These are phyloP conservation scores for Hydrotaea cyrtoneurina DNA, from an alignment of 2,888 invertebrate genomes.

Conservation along the genomic window DNA sequence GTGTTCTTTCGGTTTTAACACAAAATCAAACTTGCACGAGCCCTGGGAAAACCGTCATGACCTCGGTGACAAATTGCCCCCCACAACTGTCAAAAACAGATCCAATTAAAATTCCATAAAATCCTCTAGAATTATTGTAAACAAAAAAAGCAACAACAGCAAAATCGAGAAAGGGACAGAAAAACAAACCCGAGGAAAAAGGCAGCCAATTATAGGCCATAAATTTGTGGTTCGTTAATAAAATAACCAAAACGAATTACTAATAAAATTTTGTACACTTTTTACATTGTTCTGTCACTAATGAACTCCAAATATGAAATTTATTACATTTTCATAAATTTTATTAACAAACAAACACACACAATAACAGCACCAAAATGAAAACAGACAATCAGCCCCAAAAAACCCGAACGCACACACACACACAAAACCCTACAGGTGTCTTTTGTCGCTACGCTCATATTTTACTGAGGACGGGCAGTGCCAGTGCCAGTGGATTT, in stretches of 20 bases:
- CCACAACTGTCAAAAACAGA: not conserved
- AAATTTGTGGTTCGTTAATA: constrained; percentile 54
- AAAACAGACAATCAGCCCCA: too few species aligned
- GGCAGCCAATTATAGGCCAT: constrained; percentile 45
- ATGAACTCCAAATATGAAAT: constrained; percentile 66
- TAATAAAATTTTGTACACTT: constrained; percentile 21
- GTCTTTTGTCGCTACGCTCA: constrained; percentile 49
- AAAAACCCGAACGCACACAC: not conserved
- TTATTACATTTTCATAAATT: constrained; percentile 59
- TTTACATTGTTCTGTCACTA: constrained; percentile 44
- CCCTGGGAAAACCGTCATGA: not conserved
- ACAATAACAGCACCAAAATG: not conserved
- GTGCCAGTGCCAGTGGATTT: not conserved
- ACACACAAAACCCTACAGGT: constrained; percentile 61
- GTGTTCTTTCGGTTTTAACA: not conserved
- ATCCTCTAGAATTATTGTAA: not conserved
- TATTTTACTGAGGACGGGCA: not conserved
- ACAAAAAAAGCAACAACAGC: not conserved
- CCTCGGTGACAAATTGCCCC: constrained; percentile 7
- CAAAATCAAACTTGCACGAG: not conserved
- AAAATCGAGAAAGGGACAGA: not conserved
- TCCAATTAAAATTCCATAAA: constrained; percentile 32
- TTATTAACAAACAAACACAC: constrained; percentile 24
- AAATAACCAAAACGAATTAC: constrained; percentile 34
- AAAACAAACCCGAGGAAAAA: not conserved